These are phyloP conservation scores for Mesoligia furuncula DNA, from an alignment of 2,888 invertebrate genomes.

Conservation along the genomic window DNA sequence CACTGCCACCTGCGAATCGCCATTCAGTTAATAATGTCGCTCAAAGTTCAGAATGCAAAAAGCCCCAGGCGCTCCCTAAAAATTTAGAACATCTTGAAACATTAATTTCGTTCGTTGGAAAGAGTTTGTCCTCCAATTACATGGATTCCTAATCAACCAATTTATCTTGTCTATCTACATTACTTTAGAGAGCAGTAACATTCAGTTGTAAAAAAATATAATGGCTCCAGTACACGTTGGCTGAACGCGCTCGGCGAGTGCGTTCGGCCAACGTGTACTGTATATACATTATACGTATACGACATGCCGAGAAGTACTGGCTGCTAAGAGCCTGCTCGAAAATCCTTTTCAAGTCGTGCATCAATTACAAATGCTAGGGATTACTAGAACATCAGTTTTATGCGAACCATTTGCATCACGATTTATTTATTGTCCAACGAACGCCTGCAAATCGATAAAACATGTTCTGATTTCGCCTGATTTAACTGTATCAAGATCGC, in stretches of 20 bases:
- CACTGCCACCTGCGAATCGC: constrained; percentile 91
- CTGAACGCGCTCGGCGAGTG: too few species aligned
- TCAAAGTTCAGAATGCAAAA: neutral
- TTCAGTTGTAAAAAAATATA: neutral
- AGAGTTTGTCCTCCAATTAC: neutral
- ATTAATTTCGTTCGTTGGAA: neutral
- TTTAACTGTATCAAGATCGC: constrained; percentile 14
- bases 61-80: neutral
- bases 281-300: too few species aligned
- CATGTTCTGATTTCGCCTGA: constrained; percentile 7
- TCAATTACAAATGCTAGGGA: constrained; percentile 35
- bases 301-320: neutral
- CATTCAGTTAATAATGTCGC: constrained; percentile 3
- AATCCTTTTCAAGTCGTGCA: constrained; percentile 18
- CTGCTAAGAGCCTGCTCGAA: neutral
- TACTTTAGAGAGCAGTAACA: neutral
- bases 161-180: neutral
- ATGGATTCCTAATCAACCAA: too few species aligned
- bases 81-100: neutral
- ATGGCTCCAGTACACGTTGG: too few species aligned
- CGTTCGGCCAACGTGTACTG: too few species aligned
- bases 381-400: constrained; percentile 34
- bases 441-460: constrained; percentile 19
- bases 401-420: constrained; percentile 41
- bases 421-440: constrained; percentile 34